Conservation (phyloP, 1,140 invertebrate species). For the Himalopsyche phryganea region DNA sequence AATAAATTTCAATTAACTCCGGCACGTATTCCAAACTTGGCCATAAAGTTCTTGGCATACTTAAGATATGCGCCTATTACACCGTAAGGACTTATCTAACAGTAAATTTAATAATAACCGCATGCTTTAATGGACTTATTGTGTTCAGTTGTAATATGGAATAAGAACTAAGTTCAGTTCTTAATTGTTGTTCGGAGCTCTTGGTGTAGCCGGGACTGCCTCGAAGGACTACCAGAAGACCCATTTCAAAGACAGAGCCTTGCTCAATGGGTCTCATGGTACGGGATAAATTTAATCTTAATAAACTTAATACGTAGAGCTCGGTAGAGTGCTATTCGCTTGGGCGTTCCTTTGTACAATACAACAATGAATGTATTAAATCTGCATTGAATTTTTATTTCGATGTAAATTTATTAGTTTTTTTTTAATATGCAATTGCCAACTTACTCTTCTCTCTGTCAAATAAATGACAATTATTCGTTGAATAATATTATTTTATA, state of each 20-base stretch:
- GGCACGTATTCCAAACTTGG: conserved; percentile 23
- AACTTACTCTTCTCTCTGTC: too few species aligned
- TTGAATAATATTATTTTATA: too few species aligned
- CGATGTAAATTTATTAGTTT: too few species aligned
- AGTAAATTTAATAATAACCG: conserved; percentile 33
- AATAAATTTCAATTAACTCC: conserved; percentile 34
- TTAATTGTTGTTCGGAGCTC: conserved; percentile 31
- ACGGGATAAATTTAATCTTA: conserved; percentile 31
- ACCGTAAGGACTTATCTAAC: conserved; percentile 19
- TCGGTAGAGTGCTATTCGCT: too few species aligned
- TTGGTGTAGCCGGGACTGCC: background rate
- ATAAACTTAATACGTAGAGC: conserved; percentile 16
- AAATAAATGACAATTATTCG: too few species aligned
- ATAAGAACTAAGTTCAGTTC: conserved; percentile 35
- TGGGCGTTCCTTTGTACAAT: too few species aligned
- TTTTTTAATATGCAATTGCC: too few species aligned
- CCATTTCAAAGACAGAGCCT: background rate
- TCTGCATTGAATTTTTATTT: too few species aligned
- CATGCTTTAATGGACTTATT: conserved; percentile 33
- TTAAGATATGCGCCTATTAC: conserved; percentile 17
- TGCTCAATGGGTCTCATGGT: conserved; percentile 16
- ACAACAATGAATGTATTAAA: too few species aligned
- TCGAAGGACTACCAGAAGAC: background rate
- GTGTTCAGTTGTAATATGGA: conserved; percentile 28
- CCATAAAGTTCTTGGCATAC: conserved; percentile 14